Base-by-base conservation (phyloP, 2,113 vertebrate genomes). In the Scomber scombrus region DNA sequence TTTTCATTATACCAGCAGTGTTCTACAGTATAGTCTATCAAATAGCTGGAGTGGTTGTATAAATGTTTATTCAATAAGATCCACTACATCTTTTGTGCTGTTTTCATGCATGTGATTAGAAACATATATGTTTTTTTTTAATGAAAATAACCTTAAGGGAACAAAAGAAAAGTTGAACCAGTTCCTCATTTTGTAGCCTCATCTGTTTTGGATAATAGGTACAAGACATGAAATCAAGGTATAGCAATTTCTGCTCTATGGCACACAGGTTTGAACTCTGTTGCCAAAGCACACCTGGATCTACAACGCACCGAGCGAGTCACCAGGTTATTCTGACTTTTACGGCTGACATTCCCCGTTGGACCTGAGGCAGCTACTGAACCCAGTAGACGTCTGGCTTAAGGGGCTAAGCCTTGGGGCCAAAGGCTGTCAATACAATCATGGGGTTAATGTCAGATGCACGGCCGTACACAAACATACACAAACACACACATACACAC, bases 361-460 rank as follows among this genome's bases (percentile, higher is more conserved):
- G 66, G 65, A 74, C 74, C 82, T 5, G 78, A 78, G 85, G 82
- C 77, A 73, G 66, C 68, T 11, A 49, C 74, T 75, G 78, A 82
- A 65, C 78, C 78, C 82, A 81, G 84, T 68, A 79, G 82, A 83
- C 8, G 12, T 77, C 52, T 65, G 5, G 31, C 67, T 85, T 74
- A 71, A 64, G 72, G 73, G 71, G 55, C 69, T 85, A 63, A 78
- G 66, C 73, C 70, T 86, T 54, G 8, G 49, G 77, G 79, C 73
- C 73, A 62, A 47, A 69, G 72, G 80, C 78, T 88, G 85, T 86
- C 88, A 77, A 66, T 81, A 71, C 75, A 81, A 80, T 87, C 78
- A 79, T 16, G 16, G 68, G 81, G 81, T 82, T 88, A 84, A 90
- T 80, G 85, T 86, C 77, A 93, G 61, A 88, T 80, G 80, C 80